phyloP scores from a whole-genome alignment of 2,797 vertebrate genomes.

The Schizopygopsis malacanthus region DNA sequence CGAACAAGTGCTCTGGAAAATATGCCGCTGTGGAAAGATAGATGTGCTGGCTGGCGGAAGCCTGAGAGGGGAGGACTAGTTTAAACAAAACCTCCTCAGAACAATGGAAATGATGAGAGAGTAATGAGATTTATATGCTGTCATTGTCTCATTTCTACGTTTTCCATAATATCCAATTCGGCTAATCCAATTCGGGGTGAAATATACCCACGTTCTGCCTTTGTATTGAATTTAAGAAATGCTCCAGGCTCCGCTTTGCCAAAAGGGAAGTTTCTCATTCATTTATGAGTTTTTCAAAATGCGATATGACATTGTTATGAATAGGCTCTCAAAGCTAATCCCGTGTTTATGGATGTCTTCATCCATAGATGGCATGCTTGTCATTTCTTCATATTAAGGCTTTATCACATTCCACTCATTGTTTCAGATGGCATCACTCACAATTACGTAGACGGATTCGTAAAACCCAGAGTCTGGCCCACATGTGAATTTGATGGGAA shows the following conservation, averaged over 20 bases:
- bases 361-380: slow-evolving; percentile 39
- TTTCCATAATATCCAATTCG: slow-evolving; percentile 70
- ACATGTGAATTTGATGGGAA: slow-evolving; percentile 41
- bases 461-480: slow-evolving; percentile 12
- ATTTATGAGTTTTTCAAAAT: slow-evolving; percentile 63
- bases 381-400: slow-evolving; percentile 5
- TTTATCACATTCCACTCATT: neutral
- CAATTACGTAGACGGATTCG: neutral
- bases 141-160: slow-evolving; percentile 68
- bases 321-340: slow-evolving; percentile 55
- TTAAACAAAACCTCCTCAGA: slow-evolving; percentile 67
- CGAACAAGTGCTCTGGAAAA: slow-evolving; percentile 68
- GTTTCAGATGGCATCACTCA: neutral
- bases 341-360: slow-evolving; percentile 41
- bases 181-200: slow-evolving; percentile 72
- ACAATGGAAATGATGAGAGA: slow-evolving; percentile 73
- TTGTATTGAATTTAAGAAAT: slow-evolving; percentile 69
- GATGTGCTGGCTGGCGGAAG: slow-evolving; percentile 64
- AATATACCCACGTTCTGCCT: slow-evolving; percentile 65
- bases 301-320: slow-evolving; percentile 60
- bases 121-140: slow-evolving; percentile 73
- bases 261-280: slow-evolving; percentile 61
- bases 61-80: slow-evolving; percentile 60
- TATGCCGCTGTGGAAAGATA: slow-evolving; percentile 69
- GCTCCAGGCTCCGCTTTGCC: slow-evolving; percentile 63